phyloP scores from a whole-genome alignment of 2,113 vertebrate genomes.

The Acrocephalus kingi region DNA sequence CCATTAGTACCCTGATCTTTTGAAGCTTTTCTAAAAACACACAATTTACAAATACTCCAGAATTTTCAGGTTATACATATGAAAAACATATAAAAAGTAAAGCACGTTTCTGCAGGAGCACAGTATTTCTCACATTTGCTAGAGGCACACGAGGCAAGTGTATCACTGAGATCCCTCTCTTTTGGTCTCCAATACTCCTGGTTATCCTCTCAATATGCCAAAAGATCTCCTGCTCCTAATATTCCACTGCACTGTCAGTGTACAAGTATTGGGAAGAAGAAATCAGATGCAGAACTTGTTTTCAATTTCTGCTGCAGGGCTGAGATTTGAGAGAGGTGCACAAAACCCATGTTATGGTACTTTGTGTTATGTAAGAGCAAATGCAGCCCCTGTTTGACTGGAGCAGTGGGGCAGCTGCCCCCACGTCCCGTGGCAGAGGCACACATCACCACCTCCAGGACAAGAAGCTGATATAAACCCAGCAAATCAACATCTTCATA shows the following conservation, averaged over 20 bases:
- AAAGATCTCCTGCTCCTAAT: background rate
- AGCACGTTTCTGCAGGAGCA: background rate
- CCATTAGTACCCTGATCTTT: background rate
- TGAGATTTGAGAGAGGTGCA: background rate
- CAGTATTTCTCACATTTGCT: background rate
- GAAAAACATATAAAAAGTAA: background rate
- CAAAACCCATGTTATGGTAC: background rate
- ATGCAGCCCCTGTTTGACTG: background rate
- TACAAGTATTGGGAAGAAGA: background rate
- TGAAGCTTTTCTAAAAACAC: background rate
- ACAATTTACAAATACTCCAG: background rate
- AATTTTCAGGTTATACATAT: background rate
- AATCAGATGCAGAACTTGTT: background rate
- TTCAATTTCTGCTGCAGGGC: background rate
- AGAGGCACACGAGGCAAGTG: background rate
- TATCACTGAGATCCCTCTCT: fast-evolving
- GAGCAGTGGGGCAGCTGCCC: background rate
- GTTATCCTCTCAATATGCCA: background rate
- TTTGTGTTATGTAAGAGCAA: background rate
- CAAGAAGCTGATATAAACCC: background rate
- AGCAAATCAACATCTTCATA: background rate
- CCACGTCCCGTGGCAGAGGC: background rate
- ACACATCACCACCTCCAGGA: background rate
- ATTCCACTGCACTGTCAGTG: background rate
- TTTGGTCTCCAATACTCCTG: background rate